Evolutionary conservation across 2,113 vertebrate species (phyloP).

Genomic region (Vidua macroura): DNA sequence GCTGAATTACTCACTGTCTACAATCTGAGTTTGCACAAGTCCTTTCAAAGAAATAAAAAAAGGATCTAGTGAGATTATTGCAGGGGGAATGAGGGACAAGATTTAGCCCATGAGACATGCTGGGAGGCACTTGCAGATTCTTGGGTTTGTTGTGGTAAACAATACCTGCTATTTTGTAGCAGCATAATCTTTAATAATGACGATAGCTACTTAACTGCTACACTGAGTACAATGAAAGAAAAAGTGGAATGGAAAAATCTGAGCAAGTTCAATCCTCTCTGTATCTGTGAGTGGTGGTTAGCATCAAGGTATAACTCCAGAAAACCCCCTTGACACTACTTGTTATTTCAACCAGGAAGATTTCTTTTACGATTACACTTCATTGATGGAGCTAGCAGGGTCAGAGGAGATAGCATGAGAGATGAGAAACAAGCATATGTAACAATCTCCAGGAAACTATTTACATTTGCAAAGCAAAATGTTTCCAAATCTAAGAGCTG

Average conservation of each 20-base stretch:
- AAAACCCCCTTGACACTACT: not conserved
- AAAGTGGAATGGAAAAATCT: not conserved
- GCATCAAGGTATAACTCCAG: not conserved
- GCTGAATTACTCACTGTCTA: not conserved
- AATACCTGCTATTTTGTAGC: not conserved
- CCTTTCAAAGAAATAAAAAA: not conserved
- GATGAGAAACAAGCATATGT: not conserved
- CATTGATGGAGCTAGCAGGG: not conserved
- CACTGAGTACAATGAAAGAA: not conserved
- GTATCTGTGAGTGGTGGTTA: not conserved
- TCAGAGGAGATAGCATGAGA: slow-evolving; percentile 14
- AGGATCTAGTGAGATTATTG: not conserved
- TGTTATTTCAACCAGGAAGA: not conserved
- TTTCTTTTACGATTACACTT: not conserved
- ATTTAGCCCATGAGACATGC: not conserved
- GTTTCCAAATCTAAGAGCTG: not conserved
- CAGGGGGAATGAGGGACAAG: not conserved
- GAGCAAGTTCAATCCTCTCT: not conserved
- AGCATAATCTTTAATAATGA: not conserved
- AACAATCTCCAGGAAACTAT: not conserved
- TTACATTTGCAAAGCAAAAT: not conserved
- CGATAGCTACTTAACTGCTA: not conserved
- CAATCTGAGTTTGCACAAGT: not conserved
- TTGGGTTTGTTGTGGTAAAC: not conserved
- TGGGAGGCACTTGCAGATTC: not conserved